These are phyloP conservation scores for Hydrotaea cyrtoneurina DNA, from an alignment of 2,888 invertebrate genomes.

Conservation along the genomic window DNA sequence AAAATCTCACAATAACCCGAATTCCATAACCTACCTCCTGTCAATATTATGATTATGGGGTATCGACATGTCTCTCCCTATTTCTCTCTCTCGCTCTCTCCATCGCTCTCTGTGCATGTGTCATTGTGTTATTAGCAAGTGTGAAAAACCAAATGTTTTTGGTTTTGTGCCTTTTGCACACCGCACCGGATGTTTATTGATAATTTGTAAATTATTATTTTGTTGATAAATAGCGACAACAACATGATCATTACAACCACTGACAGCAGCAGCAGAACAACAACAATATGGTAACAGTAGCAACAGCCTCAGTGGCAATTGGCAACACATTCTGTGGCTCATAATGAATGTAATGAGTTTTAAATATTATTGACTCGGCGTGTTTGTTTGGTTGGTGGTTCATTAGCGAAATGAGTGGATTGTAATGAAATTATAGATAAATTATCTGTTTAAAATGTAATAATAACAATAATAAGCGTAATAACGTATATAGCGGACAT, in stretches of 20 bases:
- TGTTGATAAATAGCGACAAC: constrained; percentile 54
- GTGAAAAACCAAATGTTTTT: constrained; percentile 56
- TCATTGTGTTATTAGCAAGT: constrained; percentile 1
- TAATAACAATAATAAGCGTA: constrained; percentile 13
- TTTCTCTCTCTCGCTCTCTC: too few relatives aligned
- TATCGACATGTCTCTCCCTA: too few relatives aligned
- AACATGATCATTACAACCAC: background rate
- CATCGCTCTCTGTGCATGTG: background rate
- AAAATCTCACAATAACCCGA: too few relatives aligned
- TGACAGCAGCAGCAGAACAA: background rate
- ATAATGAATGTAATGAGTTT: constrained; percentile 62
- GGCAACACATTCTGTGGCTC: constrained; percentile 38
- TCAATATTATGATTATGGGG: background rate
- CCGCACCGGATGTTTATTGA: constrained; percentile 64
- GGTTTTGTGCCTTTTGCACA: constrained; percentile 50
- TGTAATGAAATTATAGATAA: constrained; percentile 62
- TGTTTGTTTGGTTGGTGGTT: constrained; percentile 26
- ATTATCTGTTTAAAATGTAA: constrained; percentile 35
- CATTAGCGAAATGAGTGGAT: constrained; percentile 59
- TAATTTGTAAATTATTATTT: constrained; percentile 68
- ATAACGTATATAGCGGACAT: background rate
- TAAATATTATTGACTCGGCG: constrained; percentile 45
- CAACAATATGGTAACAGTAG: background rate
- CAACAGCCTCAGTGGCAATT: background rate
- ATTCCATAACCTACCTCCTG: background rate